Evolutionary conservation across 1,140 invertebrate genomes (phyloP).

Genomic region (Grapholita molesta): DNA sequence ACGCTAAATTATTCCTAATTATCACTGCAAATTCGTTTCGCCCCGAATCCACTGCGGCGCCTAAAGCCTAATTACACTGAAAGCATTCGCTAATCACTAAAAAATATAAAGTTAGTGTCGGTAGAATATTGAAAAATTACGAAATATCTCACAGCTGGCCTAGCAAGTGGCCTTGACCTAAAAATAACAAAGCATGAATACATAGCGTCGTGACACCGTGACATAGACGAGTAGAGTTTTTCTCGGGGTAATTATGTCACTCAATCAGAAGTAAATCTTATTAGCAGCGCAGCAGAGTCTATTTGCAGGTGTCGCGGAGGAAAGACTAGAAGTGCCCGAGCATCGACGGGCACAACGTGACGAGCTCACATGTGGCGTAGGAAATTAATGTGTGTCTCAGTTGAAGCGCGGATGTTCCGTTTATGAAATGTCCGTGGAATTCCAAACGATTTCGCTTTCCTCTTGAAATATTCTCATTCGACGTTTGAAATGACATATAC

Average conservation of each 20-base stretch:
- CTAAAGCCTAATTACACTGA: constrained; percentile 10
- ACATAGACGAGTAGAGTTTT: constrained; percentile 29
- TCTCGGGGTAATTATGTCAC: constrained; percentile 8
- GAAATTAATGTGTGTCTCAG: constrained; percentile 9
- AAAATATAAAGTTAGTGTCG: not conserved
- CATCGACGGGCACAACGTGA: constrained; percentile 1
- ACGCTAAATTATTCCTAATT: not conserved
- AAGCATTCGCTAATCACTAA: not conserved
- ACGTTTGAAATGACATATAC: too few species aligned
- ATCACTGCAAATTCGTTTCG: constrained; percentile 5
- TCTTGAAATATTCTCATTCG: not conserved
- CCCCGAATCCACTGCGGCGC: not conserved
- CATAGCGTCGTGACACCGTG: constrained; percentile 60
- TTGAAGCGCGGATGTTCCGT: not conserved
- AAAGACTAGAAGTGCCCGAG: constrained; percentile 19
- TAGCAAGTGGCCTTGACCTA: constrained; percentile 54
- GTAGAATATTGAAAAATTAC: not conserved
- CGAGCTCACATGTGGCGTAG: not conserved
- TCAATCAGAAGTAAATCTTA: constrained; percentile 1
- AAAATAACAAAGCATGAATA: constrained; percentile 69
- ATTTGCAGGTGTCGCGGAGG: constrained; percentile 18
- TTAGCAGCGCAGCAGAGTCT: not conserved
- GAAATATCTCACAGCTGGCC: not conserved
- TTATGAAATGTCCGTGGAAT: not conserved
- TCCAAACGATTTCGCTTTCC: constrained; percentile 8